Percentiles rank a stretch among this genome's conserved stretches.
phyloP scores from a whole-genome alignment of 2,888 invertebrate species.

The Ferrisia virgata region DNA sequence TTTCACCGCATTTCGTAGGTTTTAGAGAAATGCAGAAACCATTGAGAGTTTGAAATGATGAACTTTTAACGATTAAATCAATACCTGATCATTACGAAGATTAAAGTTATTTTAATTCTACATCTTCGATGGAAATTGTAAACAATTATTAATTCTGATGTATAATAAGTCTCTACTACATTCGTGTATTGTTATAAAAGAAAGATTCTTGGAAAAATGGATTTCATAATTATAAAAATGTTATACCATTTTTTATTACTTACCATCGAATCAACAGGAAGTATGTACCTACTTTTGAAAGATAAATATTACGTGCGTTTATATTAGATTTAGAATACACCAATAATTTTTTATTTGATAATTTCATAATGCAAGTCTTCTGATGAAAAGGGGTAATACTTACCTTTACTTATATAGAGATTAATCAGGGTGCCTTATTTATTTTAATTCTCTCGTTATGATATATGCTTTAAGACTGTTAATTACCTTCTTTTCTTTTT shows the following conservation, averaged over 20 bases:
- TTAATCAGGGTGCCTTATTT: constrained; percentile 13
- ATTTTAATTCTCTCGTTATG: background rate
- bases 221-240: too few species aligned
- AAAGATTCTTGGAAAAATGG: too few species aligned
- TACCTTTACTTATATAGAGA: background rate
- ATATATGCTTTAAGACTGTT: constrained; percentile 6
- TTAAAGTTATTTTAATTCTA: background rate
- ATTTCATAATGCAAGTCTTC: background rate
- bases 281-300: too few species aligned
- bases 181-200: too few species aligned
- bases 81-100: background rate
- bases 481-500: background rate
- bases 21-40: background rate
- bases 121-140: background rate
- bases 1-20: background rate
- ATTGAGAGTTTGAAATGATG: constrained; percentile 10
- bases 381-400: background rate
- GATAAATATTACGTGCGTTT: too few species aligned
- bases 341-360: background rate
- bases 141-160: too few species aligned
- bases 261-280: too few species aligned
- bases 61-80: background rate
- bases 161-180: too few species aligned
- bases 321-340: too few species aligned
- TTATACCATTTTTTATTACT: too few species aligned